phyloP scores from a whole-genome alignment of 2,888 invertebrate species.

The Malacosoma neustria region DNA sequence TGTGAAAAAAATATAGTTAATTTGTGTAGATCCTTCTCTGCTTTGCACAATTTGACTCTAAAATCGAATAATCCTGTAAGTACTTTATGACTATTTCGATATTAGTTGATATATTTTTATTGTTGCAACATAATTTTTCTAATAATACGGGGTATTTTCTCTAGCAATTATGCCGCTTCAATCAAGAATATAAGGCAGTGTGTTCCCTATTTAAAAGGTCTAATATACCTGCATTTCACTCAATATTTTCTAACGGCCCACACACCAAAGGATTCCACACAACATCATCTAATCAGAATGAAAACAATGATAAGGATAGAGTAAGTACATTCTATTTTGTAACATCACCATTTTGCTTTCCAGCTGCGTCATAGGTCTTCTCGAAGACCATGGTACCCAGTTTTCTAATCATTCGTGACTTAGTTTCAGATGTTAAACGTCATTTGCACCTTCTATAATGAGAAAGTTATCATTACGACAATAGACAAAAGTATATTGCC shows the following conservation, averaged over 20 bases:
- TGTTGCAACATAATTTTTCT: not conserved
- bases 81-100: slow-evolving; percentile 6
- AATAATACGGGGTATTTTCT: slow-evolving; percentile 6
- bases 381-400: no score
- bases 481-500: no score
- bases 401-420: no score
- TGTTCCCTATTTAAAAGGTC: slow-evolving; percentile 68
- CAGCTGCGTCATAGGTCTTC: no score
- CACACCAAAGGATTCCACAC: slow-evolving; percentile 34
- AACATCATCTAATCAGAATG: slow-evolving; percentile 23
- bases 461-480: no score
- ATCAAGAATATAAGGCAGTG: slow-evolving; percentile 75
- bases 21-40: slow-evolving; percentile 49
- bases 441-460: no score
- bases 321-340: slow-evolving; percentile 17
- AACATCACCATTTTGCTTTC: no score
- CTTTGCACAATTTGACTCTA: slow-evolving; percentile 39
- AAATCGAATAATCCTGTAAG: slow-evolving; percentile 50
- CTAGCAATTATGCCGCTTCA: slow-evolving; percentile 44
- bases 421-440: no score
- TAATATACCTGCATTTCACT: slow-evolving; percentile 45
- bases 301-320: slow-evolving; percentile 35
- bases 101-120: not conserved
- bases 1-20: slow-evolving; percentile 30
- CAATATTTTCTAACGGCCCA: slow-evolving; percentile 21